Base-by-base conservation (phyloP, 2,113 vertebrate genomes). In the Scomber colias region DNA sequence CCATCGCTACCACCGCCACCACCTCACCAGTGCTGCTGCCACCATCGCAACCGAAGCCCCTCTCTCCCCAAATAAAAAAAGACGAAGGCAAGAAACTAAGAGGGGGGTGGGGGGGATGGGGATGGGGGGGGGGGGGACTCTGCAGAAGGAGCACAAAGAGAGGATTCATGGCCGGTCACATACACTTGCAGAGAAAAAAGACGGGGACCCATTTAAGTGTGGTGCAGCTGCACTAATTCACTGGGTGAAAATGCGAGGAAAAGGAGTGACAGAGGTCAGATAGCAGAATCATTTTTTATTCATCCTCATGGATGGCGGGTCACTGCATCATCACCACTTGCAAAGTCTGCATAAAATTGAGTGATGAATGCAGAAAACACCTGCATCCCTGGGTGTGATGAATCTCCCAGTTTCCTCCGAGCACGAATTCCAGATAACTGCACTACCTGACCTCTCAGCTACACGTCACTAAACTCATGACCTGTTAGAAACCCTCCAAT, bases 161-260 rank as follows among this genome's bases (percentile, higher is more conserved):
- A 90, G 94, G 93, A 95, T 96, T 96, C 95, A 96, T 95, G 70
- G 78, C 59, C 13, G 21, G 81, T 92, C 87, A 86, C 85, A 92
- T 92, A 94, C 91, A 90, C 93, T 90, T 89, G 68, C 70, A 79
- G 77, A 87, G 89, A 73, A 87, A 87, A 92, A 92, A 92, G 84
- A 90, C 86, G 91, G 91, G 92, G 83, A 93, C 90, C 92, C 88
- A 95, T 95, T 95, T 95, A 94, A 95, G 91, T 89, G 90, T 94
- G 83, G 89, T 91, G 92, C 95, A 95, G 95, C 95, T 95, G 95
- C 95, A 93, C 91, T 92, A 90, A 94, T 95, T 95, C 95, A 95
- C 86, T 93, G 92, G 89, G 91, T 89, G 89, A 94, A 94, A 94
- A 94, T 91, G 90, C 91, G 84, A 24, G 24, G 81, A 90, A 89